Evolutionary conservation across 2,888 invertebrate genomes (phyloP).

Genomic region (Metopia argyrocephala): DNA sequence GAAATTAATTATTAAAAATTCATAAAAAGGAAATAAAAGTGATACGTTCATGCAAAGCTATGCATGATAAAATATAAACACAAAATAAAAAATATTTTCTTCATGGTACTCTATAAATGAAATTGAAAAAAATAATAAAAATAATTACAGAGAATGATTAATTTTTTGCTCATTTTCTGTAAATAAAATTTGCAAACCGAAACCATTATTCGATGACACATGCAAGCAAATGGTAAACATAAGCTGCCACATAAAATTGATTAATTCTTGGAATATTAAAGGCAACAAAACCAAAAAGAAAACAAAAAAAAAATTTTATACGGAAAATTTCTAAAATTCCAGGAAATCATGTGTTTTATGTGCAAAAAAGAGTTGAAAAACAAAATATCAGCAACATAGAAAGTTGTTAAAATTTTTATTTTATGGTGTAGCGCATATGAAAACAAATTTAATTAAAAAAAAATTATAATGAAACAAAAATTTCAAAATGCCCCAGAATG

Average conservation of each 20-base stretch:
- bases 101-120: neutral
- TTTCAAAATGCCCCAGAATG: too few species aligned
- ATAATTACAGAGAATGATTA: neutral
- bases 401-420: too few species aligned
- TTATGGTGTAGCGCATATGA: too few species aligned
- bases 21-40: neutral
- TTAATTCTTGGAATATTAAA: neutral
- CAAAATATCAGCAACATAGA: too few species aligned
- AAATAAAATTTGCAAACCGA: neutral
- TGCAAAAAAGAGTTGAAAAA: too few species aligned
- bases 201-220: neutral
- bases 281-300: too few species aligned
- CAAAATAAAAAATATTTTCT: neutral
- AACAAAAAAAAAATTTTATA: neutral
- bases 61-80: neutral
- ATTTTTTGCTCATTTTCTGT: neutral
- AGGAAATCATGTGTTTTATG: too few species aligned
- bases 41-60: neutral
- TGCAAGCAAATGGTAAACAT: neutral
- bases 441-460: too few species aligned
- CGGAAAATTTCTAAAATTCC: too few species aligned
- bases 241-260: neutral
- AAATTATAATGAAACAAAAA: too few species aligned
- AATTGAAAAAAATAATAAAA: neutral
- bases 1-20: conserved; percentile 32